These are phyloP conservation scores for Muraenolepis orangiensis DNA, from an alignment of 2,797 vertebrate species.

Conservation along the genomic window DNA sequence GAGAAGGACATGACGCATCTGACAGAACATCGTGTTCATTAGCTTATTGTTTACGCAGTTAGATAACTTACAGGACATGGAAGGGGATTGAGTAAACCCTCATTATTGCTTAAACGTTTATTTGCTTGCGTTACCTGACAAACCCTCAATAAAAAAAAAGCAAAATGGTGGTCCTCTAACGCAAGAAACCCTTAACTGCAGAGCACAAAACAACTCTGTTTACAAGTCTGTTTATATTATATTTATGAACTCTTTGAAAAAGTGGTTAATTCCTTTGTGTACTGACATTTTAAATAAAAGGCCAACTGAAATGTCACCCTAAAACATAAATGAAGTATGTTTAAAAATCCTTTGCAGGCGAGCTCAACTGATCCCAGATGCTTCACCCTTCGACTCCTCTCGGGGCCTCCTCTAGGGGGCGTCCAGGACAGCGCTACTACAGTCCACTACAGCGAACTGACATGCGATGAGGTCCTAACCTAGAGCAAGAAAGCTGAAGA, in stretches of 20 bases:
- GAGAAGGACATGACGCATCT: neutral
- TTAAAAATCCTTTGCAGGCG: constrained; percentile 32
- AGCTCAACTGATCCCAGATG: constrained; percentile 48
- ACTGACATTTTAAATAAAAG: constrained; percentile 4
- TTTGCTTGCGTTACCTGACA: neutral
- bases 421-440: constrained; percentile 16
- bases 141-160: neutral
- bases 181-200: neutral
- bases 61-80: neutral
- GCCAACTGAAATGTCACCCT: constrained; percentile 1
- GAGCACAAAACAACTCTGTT: constrained; percentile 27
- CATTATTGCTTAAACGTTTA: neutral
- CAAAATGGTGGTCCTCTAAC: neutral
- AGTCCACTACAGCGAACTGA: constrained; percentile 41
- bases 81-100: neutral
- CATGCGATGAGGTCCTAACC: constrained; percentile 44
- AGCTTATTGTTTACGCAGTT: neutral
- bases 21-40: neutral
- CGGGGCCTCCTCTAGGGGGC: constrained; percentile 31
- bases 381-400: constrained; percentile 43
- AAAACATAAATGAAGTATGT: neutral
- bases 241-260: neutral
- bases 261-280: constrained; percentile 1
- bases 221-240: neutral
- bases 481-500: constrained; percentile 49